Evolutionary conservation across 1,140 invertebrate species (phyloP), one percentile per base, ranked within the genome.

Genomic region (Heliothis virescens): DNA sequence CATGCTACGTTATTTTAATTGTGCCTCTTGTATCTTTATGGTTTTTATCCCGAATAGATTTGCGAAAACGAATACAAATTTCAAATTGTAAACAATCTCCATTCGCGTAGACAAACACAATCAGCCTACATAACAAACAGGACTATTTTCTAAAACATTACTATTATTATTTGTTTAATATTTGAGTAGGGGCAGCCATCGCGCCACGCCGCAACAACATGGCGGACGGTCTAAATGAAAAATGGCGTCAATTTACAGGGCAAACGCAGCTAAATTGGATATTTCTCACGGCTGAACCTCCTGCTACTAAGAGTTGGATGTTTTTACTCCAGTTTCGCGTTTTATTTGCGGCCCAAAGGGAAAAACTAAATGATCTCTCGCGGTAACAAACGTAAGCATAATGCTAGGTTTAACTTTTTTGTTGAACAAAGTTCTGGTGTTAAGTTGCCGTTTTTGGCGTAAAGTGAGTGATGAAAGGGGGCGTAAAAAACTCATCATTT

Each of bases 231-330:
- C 85, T 83, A 82, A 84, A 87, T 92, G 89, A 92, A 88, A 92
- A 90, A 93, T 92, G 87, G 85, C 87, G 85, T 83, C 91, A 90
- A 93, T 93, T 93, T 93, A 87, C 83, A 82, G 88, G 89, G 88
- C 83, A 91, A 92, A 89, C 85, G 86, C 87, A 82, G 84, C 85
- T 87, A 93, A 93, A 93, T 93, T 93, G 91, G 89, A 89, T 89
- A 89, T 92, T 91, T 90, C 86, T 90, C 90, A 88, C 82, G 79
- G 79, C 73, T 82, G 77, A 80, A 83, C 80, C 89, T 84, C 80
- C 82, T 63, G 71, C 82, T 83, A 74, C 83, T 60, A 65, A 83
- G 48, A 71, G 79, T 85, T 80, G 71, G 65, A 55, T 72, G 48
- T 82, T 81, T 84, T 86, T 86, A 81, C 82, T 84, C 65, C 67